Percentiles rank a stretch among this genome's conserved stretches.
Evolutionary conservation across 1,140 invertebrate species (phyloP).

Genomic region (Drosophila asahinai): DNA sequence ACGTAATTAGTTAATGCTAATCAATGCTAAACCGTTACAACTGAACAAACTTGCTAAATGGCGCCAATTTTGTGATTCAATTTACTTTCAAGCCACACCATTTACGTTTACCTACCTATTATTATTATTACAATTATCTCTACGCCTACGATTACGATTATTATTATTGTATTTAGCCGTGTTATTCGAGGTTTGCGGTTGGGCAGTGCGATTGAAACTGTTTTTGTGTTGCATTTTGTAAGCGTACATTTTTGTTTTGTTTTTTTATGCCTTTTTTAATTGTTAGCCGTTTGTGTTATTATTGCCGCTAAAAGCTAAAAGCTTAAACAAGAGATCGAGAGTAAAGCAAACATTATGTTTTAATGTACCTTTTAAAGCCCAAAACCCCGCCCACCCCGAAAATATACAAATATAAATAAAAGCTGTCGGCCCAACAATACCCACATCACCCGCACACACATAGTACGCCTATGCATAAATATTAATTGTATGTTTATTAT

Average conservation of each 20-base stretch:
- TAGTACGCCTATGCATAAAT: slow-evolving; percentile 23
- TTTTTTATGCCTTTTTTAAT: slow-evolving; percentile 80
- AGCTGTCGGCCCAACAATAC: slow-evolving; percentile 24
- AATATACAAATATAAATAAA: slow-evolving; percentile 15
- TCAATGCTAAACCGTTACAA: slow-evolving; percentile 32
- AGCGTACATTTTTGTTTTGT: slow-evolving; percentile 75
- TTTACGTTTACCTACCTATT: slow-evolving; percentile 44
- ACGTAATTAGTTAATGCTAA: slow-evolving; percentile 65
- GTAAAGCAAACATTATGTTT: slow-evolving; percentile 54
- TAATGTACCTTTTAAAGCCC: slow-evolving; percentile 71
- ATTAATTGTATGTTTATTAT: slow-evolving; percentile 43
- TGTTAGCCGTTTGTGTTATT: slow-evolving; percentile 76
- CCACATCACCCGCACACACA: slow-evolving; percentile 25
- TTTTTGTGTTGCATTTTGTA: slow-evolving; percentile 62
- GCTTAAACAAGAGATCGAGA: slow-evolving; percentile 28
- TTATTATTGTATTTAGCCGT: slow-evolving; percentile 42
- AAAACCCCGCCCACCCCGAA: not conserved
- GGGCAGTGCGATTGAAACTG: slow-evolving; percentile 61
- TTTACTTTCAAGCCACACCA: slow-evolving; percentile 60
- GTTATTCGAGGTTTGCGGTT: slow-evolving; percentile 30
- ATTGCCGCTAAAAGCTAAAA: slow-evolving; percentile 50
- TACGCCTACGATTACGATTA: slow-evolving; percentile 35
- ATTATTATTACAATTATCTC: slow-evolving; percentile 30
- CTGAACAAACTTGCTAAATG: slow-evolving; percentile 67
- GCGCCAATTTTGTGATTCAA: slow-evolving; percentile 78